These are phyloP conservation scores for Osmerus mordax DNA, from an alignment of 2,113 vertebrate genomes.

Conservation along the genomic window DNA sequence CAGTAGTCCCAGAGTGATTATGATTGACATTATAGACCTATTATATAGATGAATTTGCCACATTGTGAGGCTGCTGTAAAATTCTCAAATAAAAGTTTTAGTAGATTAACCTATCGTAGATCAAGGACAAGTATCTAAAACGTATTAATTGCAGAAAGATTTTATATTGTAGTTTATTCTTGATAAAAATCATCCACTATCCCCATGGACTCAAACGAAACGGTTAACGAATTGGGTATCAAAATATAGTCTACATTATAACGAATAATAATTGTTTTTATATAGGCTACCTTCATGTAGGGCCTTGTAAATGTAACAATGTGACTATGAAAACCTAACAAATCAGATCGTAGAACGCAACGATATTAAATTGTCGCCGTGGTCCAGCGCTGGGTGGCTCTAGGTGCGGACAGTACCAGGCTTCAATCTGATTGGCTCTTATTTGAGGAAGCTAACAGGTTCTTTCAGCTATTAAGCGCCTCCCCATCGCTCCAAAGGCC, in stretches of 20 bases:
- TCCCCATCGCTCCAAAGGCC: conserved; percentile 95
- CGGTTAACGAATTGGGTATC: too few species aligned
- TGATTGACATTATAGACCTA: not conserved
- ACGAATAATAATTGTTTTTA: too few species aligned
- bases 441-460: conserved; percentile 86
- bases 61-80: not conserved
- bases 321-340: conserved; percentile 73
- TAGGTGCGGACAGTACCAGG: conserved; percentile 76
- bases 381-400: conserved; percentile 41
- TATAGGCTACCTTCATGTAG: not conserved
- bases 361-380: conserved; percentile 56
- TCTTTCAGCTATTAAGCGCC: conserved; percentile 97
- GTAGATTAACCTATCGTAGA: too few species aligned
- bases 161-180: too few species aligned
- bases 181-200: too few species aligned
- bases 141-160: too few species aligned
- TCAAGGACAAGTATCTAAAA: too few species aligned
- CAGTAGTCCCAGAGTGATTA: conserved; percentile 74
- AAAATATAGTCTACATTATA: too few species aligned
- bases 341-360: conserved; percentile 72
- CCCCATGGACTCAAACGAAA: too few species aligned
- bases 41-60: not conserved
- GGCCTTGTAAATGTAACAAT: conserved; percentile 70
- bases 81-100: too few species aligned
- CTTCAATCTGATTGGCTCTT: conserved; percentile 91